phyloP scores from a whole-genome alignment of 2,797 vertebrate species.

The Heliangelus exortis region DNA sequence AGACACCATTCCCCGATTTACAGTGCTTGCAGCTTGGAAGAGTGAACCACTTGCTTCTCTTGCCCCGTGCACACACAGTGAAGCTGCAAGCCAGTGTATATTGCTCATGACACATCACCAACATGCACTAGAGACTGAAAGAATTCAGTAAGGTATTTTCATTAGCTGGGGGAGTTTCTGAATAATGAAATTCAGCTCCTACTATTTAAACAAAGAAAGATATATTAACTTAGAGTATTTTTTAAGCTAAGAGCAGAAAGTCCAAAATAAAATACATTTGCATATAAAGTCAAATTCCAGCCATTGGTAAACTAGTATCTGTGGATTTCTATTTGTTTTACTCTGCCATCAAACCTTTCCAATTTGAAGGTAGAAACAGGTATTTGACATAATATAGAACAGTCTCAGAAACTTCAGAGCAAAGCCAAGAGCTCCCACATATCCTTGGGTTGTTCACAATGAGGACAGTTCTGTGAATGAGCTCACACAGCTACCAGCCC shows the following conservation, averaged over 20 bases:
- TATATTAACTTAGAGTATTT: not conserved
- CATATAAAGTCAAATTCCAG: not conserved
- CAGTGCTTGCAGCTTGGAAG: not conserved
- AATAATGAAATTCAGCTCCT: not conserved
- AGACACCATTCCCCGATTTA: not conserved
- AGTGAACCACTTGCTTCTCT: not conserved
- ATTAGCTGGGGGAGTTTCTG: not conserved
- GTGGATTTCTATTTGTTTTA: not conserved
- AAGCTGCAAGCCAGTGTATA: not conserved
- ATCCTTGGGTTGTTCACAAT: not conserved
- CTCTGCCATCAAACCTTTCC: not conserved
- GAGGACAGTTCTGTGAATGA: not conserved
- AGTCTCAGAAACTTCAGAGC: not conserved
- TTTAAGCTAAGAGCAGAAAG: not conserved
- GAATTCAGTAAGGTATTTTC: not conserved
- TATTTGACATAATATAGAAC: not conserved
- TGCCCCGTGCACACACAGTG: not conserved
- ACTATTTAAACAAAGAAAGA: not conserved
- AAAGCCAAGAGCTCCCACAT: not conserved
- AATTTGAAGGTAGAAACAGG: not conserved
- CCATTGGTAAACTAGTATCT: not conserved
- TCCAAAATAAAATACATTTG: not conserved
- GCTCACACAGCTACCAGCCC: not conserved
- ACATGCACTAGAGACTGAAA: not conserved
- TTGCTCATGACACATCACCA: not conserved